Evolutionary conservation across 2,797 vertebrate genomes (phyloP).

Genomic region (Macropodus opercularis): DNA sequence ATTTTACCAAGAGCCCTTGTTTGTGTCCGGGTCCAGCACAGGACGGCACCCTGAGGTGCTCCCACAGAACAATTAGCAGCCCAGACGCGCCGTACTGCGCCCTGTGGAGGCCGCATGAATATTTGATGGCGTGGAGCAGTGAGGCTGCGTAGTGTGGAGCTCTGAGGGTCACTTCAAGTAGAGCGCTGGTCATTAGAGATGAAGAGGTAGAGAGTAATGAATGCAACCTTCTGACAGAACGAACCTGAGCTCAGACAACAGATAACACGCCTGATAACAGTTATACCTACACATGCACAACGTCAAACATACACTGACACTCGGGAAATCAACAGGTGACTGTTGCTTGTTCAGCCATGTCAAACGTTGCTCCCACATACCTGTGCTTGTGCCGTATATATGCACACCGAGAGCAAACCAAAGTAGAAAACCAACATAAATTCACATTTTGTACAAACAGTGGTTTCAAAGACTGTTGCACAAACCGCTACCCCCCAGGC

Average conservation of each 20-base stretch:
- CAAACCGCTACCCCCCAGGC: constrained; percentile 34
- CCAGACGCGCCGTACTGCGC: constrained; percentile 18
- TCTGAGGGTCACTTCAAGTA: constrained; percentile 34
- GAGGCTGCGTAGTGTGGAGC: constrained; percentile 34
- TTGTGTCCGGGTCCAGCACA: constrained; percentile 9
- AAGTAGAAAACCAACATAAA: constrained; percentile 15
- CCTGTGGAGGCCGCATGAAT: constrained; percentile 46
- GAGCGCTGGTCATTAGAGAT: constrained; percentile 29
- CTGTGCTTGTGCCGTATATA: background rate
- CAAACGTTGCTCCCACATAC: background rate
- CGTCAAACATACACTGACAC: too few relatives aligned
- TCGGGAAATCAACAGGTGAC: constrained; percentile 1
- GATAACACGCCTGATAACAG: too few relatives aligned
- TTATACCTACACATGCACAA: too few relatives aligned
- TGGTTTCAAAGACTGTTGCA: constrained; percentile 19
- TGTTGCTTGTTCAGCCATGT: background rate
- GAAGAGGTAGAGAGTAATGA: constrained; percentile 3
- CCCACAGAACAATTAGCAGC: constrained; percentile 49
- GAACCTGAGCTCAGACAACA: too few relatives aligned
- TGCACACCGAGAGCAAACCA: background rate
- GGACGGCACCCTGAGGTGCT: constrained; percentile 29
- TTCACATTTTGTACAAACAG: constrained; percentile 17
- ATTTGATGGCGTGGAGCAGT: constrained; percentile 45
- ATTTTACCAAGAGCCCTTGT: background rate
- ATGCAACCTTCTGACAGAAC: too few relatives aligned